A percentile compares a stretch with the other conserved stretches of the same genome.
phyloP scores from a whole-genome alignment of 2,888 invertebrate species.

The Iphiclides podalirius region DNA sequence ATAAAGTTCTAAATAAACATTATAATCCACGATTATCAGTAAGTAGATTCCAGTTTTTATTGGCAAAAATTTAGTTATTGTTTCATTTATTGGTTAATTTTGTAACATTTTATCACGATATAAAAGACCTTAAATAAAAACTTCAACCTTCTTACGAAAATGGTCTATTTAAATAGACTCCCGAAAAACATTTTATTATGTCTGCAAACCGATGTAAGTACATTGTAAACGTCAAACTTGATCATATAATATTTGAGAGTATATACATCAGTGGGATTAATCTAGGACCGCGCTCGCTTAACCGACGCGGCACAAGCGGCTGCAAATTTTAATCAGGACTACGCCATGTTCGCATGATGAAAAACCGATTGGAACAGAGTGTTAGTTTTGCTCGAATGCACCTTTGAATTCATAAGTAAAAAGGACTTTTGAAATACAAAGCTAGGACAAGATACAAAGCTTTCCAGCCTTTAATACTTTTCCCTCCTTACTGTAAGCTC shows the following conservation, averaged over 20 bases:
- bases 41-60: no score
- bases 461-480: background rate
- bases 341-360: conserved; percentile 33
- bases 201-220: no score
- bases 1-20: no score
- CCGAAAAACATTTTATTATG: no score
- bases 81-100: no score
- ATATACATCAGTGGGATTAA: conserved; percentile 36
- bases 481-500: no score
- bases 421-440: conserved; percentile 6
- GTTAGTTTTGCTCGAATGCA: conserved; percentile 18
- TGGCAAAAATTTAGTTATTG: no score
- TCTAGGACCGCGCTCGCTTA: conserved; percentile 27
- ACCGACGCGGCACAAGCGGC: conserved; percentile 30
- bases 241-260: conserved; percentile 21
- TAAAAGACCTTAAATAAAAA: no score
- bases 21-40: no score
- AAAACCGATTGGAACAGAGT: conserved; percentile 33
- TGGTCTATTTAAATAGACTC: no score
- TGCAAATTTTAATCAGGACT: conserved; percentile 39
- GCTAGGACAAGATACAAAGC: conserved; percentile 4
- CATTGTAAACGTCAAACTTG: conserved; percentile 20
- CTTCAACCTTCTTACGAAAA: no score
- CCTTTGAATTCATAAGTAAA: conserved; percentile 12
- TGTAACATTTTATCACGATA: no score